Evolutionary conservation across 2,113 vertebrate genomes (phyloP), one percentile per base, ranked within the genome.

Genomic region (Fukomys damarensis): DNA sequence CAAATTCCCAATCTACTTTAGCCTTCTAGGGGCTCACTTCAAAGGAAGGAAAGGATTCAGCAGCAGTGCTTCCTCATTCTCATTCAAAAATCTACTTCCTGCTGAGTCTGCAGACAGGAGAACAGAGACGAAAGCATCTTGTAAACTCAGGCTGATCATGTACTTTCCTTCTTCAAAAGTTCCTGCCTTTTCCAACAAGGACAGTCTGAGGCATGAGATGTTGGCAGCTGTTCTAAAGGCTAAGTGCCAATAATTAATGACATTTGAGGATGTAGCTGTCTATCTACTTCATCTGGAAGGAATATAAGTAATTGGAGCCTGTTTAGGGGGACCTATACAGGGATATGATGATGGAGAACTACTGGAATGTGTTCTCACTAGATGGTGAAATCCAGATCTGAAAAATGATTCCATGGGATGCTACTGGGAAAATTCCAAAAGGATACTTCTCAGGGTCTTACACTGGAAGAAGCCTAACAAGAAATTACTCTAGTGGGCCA

Each of bases 321-420:
- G 97, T 96, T 17, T 97, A 97, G 76, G 96, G 96, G 70, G 79
- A 95, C 72, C 97, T 98, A 35, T 98, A 98, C 3, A 93, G 97
- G 83, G 97, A 96, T 22, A 96, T 97, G 93, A 98, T 98, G 97
- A 93, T 98, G 91, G 97, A 98, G 93, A 98, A 97, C 52, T 98
- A 98, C 0, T 86, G 97, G 22, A 97, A 97, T 1, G 96, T 97
- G 61, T 96, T 98, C 84, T 98, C 96, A 0, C 90, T 95, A 84
- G 97, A 97, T 96, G 93, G 96, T 80, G 98, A 98, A 98, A 85
- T 96, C 96, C 52, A 97, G 95, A 96, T 86, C 91, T 61, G 89
- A 95, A 89, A 92, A 56, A 95, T 89, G 96, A 97, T 90, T 93
- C 76, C 86, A 22, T 3, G 80, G 88, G 41, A 38, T 96, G 85